A percentile compares a stretch with the other conserved stretches of the same genome.
Conservation (phyloP, 2,113 vertebrate genomes). For the Gnathonemus longibarbis region DNA sequence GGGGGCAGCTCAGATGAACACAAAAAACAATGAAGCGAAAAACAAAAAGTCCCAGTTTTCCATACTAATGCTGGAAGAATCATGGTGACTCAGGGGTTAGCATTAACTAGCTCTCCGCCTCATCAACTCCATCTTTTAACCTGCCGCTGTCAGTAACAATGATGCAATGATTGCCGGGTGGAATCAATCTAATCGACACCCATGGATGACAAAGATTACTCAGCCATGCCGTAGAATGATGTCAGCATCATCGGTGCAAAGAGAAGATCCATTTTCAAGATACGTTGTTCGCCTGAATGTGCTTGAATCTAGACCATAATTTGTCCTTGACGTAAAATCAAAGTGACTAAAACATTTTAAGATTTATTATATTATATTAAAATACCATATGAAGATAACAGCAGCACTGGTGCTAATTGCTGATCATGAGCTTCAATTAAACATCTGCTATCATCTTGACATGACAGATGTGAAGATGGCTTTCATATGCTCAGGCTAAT, state of each 20-base stretch:
- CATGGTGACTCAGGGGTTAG: background rate
- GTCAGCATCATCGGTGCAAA: background rate
- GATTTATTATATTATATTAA: background rate
- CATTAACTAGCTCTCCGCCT: background rate
- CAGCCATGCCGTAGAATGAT: background rate
- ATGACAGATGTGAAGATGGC: background rate
- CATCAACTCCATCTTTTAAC: background rate
- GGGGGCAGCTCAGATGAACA: background rate
- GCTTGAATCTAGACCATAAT: background rate
- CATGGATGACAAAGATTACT: background rate
- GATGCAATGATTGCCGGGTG: background rate
- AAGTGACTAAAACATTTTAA: background rate
- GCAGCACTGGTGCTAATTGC: background rate
- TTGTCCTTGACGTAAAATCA: background rate
- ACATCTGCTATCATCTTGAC: background rate
- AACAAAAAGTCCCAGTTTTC: background rate
- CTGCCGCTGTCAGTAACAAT: background rate
- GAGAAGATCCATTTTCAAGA: background rate
- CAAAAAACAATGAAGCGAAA: background rate
- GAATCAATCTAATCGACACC: background rate
- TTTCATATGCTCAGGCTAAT: background rate
- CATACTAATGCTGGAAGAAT: background rate
- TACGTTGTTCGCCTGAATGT: background rate
- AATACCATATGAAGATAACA: background rate
- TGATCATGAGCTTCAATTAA: background rate